These are phyloP conservation scores for Drosophila albomicans DNA, from an alignment of 1,140 invertebrate genomes.

Conservation along the genomic window DNA sequence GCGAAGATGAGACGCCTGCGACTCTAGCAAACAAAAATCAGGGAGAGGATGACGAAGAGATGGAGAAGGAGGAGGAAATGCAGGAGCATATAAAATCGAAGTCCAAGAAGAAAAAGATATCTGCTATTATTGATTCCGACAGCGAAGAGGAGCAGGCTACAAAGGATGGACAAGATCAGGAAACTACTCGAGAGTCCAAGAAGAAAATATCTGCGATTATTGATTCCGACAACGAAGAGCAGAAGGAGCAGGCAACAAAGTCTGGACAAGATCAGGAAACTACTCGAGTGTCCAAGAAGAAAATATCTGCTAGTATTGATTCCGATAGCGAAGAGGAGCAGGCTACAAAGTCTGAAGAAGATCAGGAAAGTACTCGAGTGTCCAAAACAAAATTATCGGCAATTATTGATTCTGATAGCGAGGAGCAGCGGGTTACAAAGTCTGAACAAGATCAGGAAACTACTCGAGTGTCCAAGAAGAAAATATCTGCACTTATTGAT, in stretches of 20 bases:
- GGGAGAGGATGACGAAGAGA: constrained; percentile 20
- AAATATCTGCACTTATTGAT: constrained; percentile 32
- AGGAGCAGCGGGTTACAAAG: constrained; percentile 1
- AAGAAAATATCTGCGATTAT: constrained; percentile 19
- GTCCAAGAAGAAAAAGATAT: constrained; percentile 19
- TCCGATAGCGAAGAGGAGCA: too few relatives aligned
- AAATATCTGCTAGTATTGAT: too few relatives aligned
- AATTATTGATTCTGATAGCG: too few relatives aligned
- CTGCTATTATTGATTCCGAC: constrained; percentile 34
- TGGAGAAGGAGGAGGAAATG: not conserved
- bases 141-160: constrained; percentile 13
- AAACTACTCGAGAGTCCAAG: too few relatives aligned
- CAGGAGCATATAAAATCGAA: not conserved
- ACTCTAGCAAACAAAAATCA: constrained; percentile 3
- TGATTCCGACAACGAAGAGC: constrained; percentile 40
- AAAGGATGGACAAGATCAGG: not conserved
- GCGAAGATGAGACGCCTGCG: constrained; percentile 49
- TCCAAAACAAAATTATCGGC: too few relatives aligned
- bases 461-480: not conserved
- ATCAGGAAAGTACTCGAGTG: too few relatives aligned
- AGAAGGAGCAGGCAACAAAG: too few relatives aligned
- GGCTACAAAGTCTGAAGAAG: too few relatives aligned
- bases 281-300: too few relatives aligned
- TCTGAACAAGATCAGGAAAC: not conserved
- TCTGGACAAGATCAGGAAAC: too few relatives aligned